A percentile compares a stretch with the other conserved stretches of the same genome.
Conservation (phyloP, 64 coral and sea anemone genomes). For the Trachythela sp. region DNA sequence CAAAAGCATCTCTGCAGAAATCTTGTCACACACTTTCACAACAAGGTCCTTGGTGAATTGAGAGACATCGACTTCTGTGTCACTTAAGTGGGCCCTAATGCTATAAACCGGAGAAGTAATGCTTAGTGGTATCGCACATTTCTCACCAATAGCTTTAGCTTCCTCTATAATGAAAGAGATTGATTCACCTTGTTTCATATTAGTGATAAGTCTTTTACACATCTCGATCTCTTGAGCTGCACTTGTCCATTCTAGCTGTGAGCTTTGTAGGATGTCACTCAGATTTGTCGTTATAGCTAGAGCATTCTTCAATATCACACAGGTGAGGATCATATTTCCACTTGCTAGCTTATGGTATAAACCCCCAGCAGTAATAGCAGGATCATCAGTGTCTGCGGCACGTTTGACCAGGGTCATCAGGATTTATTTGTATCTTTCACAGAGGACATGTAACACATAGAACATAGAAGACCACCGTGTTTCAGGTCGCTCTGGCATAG, state of each 20-base stretch:
- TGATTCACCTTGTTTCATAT: not conserved
- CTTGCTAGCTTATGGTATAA: not conserved
- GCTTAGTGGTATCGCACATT: not conserved
- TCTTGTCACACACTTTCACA: not conserved
- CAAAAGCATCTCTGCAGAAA: not conserved
- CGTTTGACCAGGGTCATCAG: not conserved
- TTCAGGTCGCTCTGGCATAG: not conserved
- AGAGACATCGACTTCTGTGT: not conserved
- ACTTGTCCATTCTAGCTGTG: not conserved
- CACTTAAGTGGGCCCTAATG: not conserved
- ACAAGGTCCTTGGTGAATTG: not conserved
- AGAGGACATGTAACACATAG: not conserved
- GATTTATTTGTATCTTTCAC: not conserved
- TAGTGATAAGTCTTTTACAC: not conserved
- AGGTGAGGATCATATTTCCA: not conserved
- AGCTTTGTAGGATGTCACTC: not conserved
- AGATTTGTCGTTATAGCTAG: not conserved
- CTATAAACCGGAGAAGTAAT: not conserved
- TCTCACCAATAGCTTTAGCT: not conserved
- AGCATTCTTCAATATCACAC: not conserved
- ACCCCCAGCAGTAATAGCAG: not conserved
- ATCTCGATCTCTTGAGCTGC: not conserved
- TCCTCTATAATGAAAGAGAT: not conserved
- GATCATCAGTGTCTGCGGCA: constrained; percentile 6
- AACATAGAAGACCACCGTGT: not conserved